These are phyloP conservation scores for Invenusta paracnida DNA, from an alignment of 2,888 invertebrate species.

Conservation along the genomic window DNA sequence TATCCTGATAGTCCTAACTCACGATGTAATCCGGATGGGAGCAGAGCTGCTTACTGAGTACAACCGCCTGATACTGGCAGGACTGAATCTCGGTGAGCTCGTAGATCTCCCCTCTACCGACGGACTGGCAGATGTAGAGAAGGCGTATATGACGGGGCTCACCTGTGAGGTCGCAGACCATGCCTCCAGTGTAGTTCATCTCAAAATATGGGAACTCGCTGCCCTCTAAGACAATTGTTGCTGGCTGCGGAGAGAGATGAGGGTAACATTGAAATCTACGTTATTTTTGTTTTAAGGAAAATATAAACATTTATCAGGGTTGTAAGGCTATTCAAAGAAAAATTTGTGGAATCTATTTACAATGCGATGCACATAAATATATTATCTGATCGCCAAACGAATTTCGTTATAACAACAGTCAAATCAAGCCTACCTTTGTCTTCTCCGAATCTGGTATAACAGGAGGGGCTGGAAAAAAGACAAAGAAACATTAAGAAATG, in stretches of 20 bases:
- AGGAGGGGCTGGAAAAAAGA: background rate
- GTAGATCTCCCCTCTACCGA: conserved; percentile 66
- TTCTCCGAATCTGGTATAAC: background rate
- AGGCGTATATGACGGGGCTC: conserved; percentile 69
- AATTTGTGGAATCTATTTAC: no score
- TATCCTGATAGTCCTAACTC: no score
- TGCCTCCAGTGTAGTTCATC: conserved; percentile 76
- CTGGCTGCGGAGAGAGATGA: conserved; percentile 58
- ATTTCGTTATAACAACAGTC: no score
- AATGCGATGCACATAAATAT: no score
- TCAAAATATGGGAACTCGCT: conserved; percentile 75
- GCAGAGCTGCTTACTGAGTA: conserved; percentile 80
- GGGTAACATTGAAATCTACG: no score
- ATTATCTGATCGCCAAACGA: no score
- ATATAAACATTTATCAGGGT: background rate
- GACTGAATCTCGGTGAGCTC: conserved; percentile 80
- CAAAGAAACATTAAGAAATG: background rate
- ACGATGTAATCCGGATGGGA: conserved; percentile 72
- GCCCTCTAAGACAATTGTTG: conserved; percentile 68
- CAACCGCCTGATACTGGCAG: conserved; percentile 86
- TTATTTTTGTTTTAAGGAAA: no score
- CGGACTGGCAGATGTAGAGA: conserved; percentile 77
- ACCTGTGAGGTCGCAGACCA: conserved; percentile 81
- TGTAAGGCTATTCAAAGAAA: no score
- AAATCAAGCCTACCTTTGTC: background rate